These are phyloP conservation scores for Martes martes DNA, from an alignment of 2,113 vertebrate genomes.

Conservation along the genomic window DNA sequence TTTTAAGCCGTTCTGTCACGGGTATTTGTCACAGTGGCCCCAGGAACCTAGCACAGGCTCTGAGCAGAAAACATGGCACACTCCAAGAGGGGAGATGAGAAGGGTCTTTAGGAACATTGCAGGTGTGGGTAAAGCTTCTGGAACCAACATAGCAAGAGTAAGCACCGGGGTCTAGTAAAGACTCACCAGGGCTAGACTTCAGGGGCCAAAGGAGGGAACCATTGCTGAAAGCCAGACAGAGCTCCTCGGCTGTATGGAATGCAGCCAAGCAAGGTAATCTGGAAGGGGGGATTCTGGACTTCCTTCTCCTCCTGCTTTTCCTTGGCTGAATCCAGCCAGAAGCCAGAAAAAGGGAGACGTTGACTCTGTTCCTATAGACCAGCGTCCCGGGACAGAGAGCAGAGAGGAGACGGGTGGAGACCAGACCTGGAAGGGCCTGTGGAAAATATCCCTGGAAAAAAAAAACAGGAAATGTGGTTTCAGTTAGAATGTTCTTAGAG, in stretches of 20 bases:
- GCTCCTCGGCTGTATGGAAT: background rate
- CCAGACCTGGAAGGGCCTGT: background rate
- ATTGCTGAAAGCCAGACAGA: accelerated
- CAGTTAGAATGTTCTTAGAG: background rate
- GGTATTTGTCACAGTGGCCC: background rate
- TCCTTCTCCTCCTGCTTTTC: too few relatives aligned
- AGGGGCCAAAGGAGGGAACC: background rate
- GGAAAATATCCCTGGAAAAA: background rate
- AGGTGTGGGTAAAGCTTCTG: background rate
- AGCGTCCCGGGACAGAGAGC: background rate
- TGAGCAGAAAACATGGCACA: background rate
- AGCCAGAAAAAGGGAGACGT: background rate
- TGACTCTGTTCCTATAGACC: background rate
- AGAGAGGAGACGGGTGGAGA: background rate
- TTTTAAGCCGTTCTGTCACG: background rate
- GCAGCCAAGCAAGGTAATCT: background rate
- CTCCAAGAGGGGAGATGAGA: background rate
- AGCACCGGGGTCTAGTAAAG: background rate
- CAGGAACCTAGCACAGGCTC: background rate
- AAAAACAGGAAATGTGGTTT: background rate
- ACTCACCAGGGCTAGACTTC: background rate
- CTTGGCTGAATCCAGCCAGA: background rate
- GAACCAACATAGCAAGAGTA: accelerated
- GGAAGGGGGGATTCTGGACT: background rate
- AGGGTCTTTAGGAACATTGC: background rate